A percentile compares a stretch with the other conserved stretches of the same genome.
These are phyloP conservation scores for Yoshiicerus persimilis DNA, from an alignment of 1,140 invertebrate genomes.

Conservation along the genomic window DNA sequence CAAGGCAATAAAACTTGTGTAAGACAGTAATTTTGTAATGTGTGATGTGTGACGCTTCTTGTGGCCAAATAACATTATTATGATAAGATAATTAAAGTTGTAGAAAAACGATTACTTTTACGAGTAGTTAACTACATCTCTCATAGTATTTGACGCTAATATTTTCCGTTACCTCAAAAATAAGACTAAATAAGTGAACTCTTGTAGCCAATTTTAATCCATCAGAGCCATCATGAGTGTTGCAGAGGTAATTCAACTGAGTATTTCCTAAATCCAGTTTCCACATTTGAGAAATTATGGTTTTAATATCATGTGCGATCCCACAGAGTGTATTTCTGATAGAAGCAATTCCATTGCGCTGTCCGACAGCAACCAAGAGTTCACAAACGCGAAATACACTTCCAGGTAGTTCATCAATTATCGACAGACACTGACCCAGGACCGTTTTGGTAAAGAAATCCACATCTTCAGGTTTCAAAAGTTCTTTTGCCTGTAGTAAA, in stretches of 20 bases:
- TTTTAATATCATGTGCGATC: slow-evolving; percentile 55
- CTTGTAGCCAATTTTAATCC: slow-evolving; percentile 67
- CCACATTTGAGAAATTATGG: background rate
- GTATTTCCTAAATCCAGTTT: background rate
- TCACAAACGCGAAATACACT: slow-evolving; percentile 81
- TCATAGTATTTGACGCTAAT: too few relatives aligned
- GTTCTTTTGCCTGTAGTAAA: slow-evolving; percentile 49
- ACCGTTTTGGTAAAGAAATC: slow-evolving; percentile 68
- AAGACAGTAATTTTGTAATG: too few relatives aligned
- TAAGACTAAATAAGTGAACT: slow-evolving; percentile 73
- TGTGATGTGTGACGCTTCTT: too few relatives aligned
- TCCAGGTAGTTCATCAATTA: slow-evolving; percentile 77
- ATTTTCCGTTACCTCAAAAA: slow-evolving; percentile 80
- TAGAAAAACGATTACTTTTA: too few relatives aligned
- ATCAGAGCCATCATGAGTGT: slow-evolving; percentile 57
- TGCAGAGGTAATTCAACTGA: background rate
- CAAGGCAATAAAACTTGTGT: too few relatives aligned
- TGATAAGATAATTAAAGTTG: too few relatives aligned
- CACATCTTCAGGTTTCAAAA: slow-evolving; percentile 61
- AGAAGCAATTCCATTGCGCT: slow-evolving; percentile 73
- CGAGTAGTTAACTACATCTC: too few relatives aligned
- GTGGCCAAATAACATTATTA: too few relatives aligned
- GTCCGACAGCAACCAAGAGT: slow-evolving; percentile 74
- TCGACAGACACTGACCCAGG: slow-evolving; percentile 69
- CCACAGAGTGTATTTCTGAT: slow-evolving; percentile 65